A percentile compares a stretch with the other conserved stretches of the same genome.
Evolutionary conservation across 2,797 vertebrate species (phyloP).

Genomic region (Danio kyathit): DNA sequence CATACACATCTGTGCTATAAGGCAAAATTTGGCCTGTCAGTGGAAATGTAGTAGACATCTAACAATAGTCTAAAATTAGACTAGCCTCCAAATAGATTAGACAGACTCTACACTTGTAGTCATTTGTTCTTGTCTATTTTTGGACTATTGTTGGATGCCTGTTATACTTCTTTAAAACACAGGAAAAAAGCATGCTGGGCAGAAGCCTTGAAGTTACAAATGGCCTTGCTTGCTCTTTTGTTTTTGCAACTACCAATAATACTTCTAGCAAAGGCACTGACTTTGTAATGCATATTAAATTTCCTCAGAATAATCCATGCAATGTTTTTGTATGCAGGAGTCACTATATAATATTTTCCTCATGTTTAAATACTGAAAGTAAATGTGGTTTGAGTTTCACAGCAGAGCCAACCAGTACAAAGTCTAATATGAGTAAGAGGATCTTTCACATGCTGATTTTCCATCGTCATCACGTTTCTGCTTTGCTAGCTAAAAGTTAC

Average conservation of each 20-base stretch:
- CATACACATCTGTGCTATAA: too few relatives aligned
- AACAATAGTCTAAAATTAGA: too few relatives aligned
- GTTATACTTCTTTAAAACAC: too few relatives aligned
- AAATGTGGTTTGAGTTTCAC: conserved; percentile 1
- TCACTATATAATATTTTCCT: neutral
- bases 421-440: conserved; percentile 25
- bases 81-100: too few relatives aligned
- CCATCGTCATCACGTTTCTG: conserved; percentile 28
- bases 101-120: too few relatives aligned
- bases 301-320: neutral
- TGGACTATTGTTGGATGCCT: too few relatives aligned
- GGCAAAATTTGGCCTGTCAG: too few relatives aligned
- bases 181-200: too few relatives aligned
- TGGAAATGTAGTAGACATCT: too few relatives aligned
- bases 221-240: too few relatives aligned
- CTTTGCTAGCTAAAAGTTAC: conserved; percentile 45
- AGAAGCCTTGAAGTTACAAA: too few relatives aligned
- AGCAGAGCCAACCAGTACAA: neutral
- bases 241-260: neutral
- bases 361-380: neutral
- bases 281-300: neutral
- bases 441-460: conserved; percentile 42
- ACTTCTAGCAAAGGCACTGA: neutral
- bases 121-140: too few relatives aligned
- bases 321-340: neutral